Conservation (phyloP, 64 coral and sea anemone species). For the Cladopsammia gracilis region DNA sequence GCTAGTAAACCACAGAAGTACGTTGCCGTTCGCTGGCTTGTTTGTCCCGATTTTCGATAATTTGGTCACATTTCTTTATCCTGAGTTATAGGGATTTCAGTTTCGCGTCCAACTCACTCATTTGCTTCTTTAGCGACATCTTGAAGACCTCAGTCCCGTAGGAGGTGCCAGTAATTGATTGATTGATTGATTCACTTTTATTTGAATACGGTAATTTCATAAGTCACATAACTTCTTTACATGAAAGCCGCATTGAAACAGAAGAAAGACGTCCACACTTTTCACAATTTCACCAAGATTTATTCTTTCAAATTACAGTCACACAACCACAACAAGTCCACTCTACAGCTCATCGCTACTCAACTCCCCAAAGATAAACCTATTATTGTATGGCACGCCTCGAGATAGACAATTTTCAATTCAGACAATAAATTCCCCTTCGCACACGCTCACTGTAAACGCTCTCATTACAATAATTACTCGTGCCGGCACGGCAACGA, state of each 20-base stretch:
- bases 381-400: not conserved
- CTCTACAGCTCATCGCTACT: not conserved
- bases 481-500: no score
- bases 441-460: no score
- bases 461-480: no score
- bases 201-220: no score
- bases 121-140: not conserved
- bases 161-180: constrained; percentile 25
- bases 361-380: not conserved
- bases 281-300: not conserved
- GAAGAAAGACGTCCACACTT: constrained; percentile 1
- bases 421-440: no score
- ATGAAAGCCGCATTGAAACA: no score
- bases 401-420: not conserved
- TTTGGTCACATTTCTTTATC: not conserved
- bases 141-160: constrained; percentile 1
- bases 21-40: not conserved
- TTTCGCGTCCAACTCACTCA: not conserved
- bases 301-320: not conserved
- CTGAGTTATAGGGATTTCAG: not conserved
- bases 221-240: no score
- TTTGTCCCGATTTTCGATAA: not conserved
- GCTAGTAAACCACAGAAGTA: not conserved
- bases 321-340: not conserved
- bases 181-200: no score